Conservation (phyloP, 1,140 invertebrate species). For the Mercenaria mercenaria region DNA sequence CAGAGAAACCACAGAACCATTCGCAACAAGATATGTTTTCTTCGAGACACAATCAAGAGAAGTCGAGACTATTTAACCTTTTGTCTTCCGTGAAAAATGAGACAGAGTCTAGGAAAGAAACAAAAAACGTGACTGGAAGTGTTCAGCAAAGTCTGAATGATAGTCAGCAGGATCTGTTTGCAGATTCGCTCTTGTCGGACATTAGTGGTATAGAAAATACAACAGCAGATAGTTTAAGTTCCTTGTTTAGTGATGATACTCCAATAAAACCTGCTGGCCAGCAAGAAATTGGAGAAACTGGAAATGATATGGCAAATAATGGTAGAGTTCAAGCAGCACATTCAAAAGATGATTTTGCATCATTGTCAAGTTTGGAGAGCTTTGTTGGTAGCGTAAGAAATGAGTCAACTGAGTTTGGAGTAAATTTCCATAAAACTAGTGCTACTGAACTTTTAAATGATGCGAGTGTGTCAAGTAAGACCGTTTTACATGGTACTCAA, state of each 20-base stretch:
- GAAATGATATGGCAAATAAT: neutral
- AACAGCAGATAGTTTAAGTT: slow-evolving; percentile 35
- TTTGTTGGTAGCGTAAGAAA: slow-evolving; percentile 65
- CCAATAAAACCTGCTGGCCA: neutral
- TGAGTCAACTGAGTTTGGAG: slow-evolving; percentile 61
- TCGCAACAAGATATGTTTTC: neutral
- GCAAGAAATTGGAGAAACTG: neutral
- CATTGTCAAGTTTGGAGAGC: slow-evolving; percentile 57
- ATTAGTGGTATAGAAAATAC: slow-evolving; percentile 14
- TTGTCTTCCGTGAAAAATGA: slow-evolving; percentile 12
- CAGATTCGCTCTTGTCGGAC: slow-evolving; percentile 44
- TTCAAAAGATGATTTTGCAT: slow-evolving; percentile 28
- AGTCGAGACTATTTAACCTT: slow-evolving; percentile 36
- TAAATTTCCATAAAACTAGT: slow-evolving; percentile 50
- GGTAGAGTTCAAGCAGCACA: neutral
- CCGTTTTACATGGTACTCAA: neutral
- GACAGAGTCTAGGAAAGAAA: neutral
- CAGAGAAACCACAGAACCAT: slow-evolving; percentile 18
- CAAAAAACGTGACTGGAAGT: neutral
- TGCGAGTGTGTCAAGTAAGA: neutral
- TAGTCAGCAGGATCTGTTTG: slow-evolving; percentile 64
- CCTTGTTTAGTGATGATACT: slow-evolving; percentile 44
- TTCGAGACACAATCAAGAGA: neutral
- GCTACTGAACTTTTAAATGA: neutral
- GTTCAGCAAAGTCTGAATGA: slow-evolving; percentile 24